A percentile compares a stretch with the other conserved stretches of the same genome.
Evolutionary conservation across 2,797 vertebrate genomes (phyloP).

Genomic region (Phoebastria nigripes): DNA sequence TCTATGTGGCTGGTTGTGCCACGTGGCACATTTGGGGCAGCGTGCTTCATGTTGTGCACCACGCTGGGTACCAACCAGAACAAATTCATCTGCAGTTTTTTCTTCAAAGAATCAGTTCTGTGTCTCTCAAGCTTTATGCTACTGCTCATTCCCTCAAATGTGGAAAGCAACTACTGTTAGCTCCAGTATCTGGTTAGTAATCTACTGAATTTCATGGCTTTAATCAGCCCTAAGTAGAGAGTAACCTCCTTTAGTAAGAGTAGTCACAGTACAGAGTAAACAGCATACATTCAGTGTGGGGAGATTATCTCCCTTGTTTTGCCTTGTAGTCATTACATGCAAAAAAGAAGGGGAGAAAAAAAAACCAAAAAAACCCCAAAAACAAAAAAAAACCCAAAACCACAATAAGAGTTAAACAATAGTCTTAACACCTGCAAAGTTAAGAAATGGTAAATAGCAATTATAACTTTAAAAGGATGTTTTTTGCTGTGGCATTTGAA

Average conservation of each 20-base stretch:
- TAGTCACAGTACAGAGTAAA: background rate
- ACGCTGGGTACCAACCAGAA: fast-evolving
- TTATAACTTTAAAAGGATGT: background rate
- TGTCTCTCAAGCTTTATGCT: background rate
- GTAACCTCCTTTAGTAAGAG: background rate
- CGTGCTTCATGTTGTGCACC: fast-evolving
- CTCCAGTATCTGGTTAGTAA: background rate
- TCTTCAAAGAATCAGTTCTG: background rate
- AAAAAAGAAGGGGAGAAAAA: background rate
- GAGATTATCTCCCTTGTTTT: background rate
- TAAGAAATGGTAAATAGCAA: background rate
- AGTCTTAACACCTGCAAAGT: background rate
- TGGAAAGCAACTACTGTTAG: background rate
- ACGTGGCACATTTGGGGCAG: fast-evolving
- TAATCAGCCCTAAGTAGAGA: background rate
- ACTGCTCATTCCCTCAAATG: background rate
- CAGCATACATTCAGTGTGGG: fast-evolving
- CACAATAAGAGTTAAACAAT: background rate
- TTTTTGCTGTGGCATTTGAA: background rate
- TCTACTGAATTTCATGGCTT: background rate
- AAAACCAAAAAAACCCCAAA: too few relatives aligned
- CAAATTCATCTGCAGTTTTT: background rate
- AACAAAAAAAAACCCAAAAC: too few relatives aligned
- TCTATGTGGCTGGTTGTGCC: background rate
- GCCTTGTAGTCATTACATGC: background rate